Base-by-base conservation (phyloP, 2,113 vertebrate species). In the Macaca nemestrina region DNA sequence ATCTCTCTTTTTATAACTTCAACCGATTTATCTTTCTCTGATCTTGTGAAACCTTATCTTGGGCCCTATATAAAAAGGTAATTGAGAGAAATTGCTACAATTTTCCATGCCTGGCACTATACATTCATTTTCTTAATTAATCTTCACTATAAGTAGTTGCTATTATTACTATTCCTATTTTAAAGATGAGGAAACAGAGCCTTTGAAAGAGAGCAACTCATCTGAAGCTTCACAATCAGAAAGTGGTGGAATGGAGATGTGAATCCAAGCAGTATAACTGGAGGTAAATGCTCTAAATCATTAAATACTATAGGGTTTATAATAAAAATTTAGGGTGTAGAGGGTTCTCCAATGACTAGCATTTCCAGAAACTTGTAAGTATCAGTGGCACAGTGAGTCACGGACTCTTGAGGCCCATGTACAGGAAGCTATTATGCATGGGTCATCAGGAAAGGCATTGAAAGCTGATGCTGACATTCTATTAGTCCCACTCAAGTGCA, bases 361-460 rank as follows among this genome's bases (percentile, higher is more conserved):
- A 80, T 87, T 88, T 96, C 30, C 17, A 75, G 78, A 92, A 73
- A 61, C 38, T 17, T 95, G 32, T 0, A 85, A 89, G 88, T 50
- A n/a, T 79, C 67, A 17, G 32, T 59, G 94, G 68, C 81, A 61
- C 30, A 79, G 52, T 70, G 78, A 94, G 78, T 76, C 88, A 68
- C 23, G 45, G 43, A 27, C 79, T 48, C 55, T 67, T 35, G 85
- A 79, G 76, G 64, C 38, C 52, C n/a, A 20, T 5, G 6, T 35
- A 70, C 16, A 90, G 92, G 92, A 94, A 93, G 84, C 57, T 57
- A 16, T 93, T 81, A 48, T 50, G 48, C 32, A 43, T 40, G 87
- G 75, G 79, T 97, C 92, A 92, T 97, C 93, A 97, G 81, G 83
- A 96, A 92, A 95, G 88, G 59, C 67, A 75, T 30, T 64, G 72